Evolutionary conservation across 2,888 invertebrate genomes (phyloP), one percentile per base, ranked within the genome.

Genomic region (Meiosimyza decipiens): DNA sequence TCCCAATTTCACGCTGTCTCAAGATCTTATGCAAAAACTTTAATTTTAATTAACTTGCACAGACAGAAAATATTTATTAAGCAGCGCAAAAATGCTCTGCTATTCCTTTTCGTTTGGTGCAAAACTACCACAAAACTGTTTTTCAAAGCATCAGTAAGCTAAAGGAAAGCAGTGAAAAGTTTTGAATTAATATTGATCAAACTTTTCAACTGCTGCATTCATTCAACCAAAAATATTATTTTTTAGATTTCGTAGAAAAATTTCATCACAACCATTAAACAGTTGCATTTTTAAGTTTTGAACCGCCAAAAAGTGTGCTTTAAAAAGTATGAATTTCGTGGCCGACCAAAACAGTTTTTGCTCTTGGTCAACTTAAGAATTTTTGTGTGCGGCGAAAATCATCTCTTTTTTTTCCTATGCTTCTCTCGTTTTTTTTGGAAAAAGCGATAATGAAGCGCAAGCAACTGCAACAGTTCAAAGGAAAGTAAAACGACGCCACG

Each of bases 391-490:
- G 16, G 16, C 18, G 9, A 49, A 63, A 47, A 11, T 18, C 4
- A 28, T 28, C 16, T 28, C 40, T 52, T 40, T 7, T 11, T 22
- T 6, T 63, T 18, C 51, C 6, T 15, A 40, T 63, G 22, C 57
- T 13, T 55, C 57, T 15, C 18, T 62, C 18, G n/a, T 18, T 40
- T 3, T 18, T 54, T 40, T 47, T 16, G n/a, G 66, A 9, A 11
- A 51, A 54, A 13, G 28, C 60, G 60, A 62, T 66, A 47, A 66
- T 54, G 47, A 54, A 66, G 62, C 62, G 60, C 60, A 72, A 72
- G 65, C 51, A 72, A 60, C 67, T 67, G 28, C 60, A 60, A 51
- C 60, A 49, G 49, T 71, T 22, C 52, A 62, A 52, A 72, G n/a
- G 57, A 13, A 28, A 57, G 28, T 57, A 57, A 28, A 6, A 9